Percentiles rank a stretch among this genome's conserved stretches.
Conservation (phyloP, 2,888 invertebrate genomes). For the Patella pellucida region DNA sequence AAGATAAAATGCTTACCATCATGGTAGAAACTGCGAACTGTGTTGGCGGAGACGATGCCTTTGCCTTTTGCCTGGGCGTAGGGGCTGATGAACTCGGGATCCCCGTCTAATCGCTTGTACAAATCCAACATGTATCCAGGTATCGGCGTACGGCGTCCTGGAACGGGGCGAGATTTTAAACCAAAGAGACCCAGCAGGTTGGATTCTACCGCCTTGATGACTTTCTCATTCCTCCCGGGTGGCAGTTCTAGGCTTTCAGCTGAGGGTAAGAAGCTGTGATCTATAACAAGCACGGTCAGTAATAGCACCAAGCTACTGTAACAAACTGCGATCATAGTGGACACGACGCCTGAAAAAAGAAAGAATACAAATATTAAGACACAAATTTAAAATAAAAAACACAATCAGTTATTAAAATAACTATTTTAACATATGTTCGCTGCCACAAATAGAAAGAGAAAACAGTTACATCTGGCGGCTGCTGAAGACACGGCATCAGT, state of each 20-base stretch:
- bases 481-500: no score
- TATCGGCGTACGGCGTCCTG: constrained; percentile 75
- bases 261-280: constrained; percentile 30
- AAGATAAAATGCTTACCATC: constrained; percentile 46
- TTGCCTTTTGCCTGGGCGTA: constrained; percentile 47
- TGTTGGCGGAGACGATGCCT: constrained; percentile 57
- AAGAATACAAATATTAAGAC: neutral
- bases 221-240: constrained; percentile 39
- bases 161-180: constrained; percentile 75
- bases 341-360: constrained; percentile 53
- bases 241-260: constrained; percentile 22
- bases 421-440: neutral
- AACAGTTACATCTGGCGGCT: no score
- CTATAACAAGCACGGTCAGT: constrained; percentile 44
- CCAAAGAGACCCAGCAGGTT: constrained; percentile 78
- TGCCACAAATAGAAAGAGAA: no score
- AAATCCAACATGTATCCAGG: constrained; percentile 86
- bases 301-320: constrained; percentile 49
- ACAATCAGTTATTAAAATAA: neutral
- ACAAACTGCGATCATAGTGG: constrained; percentile 59
- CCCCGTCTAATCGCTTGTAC: constrained; percentile 80
- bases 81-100: constrained; percentile 75
- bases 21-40: constrained; percentile 64
- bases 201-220: constrained; percentile 74
- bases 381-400: neutral